Percentiles rank a stretch among this genome's conserved stretches.
These are phyloP conservation scores for Acanthaster planci DNA, from an alignment of 35 echinoderm and acorn worm genomes.

Conservation along the genomic window DNA sequence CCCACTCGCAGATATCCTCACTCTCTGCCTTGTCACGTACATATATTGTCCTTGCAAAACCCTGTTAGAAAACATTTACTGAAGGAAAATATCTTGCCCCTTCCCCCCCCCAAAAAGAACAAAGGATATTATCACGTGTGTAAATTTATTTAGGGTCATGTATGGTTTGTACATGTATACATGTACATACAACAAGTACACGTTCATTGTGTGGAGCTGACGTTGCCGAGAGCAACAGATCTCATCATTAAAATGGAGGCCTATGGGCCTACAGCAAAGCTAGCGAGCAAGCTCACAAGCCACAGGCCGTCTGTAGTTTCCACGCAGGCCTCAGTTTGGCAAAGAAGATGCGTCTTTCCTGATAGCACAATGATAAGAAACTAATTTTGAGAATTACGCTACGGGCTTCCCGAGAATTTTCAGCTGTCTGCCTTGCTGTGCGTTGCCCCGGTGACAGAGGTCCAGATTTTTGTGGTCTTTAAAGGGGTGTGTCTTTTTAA, in stretches of 20 bases:
- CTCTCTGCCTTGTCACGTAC: no score
- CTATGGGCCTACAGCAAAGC: background rate
- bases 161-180: no score
- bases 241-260: conserved; percentile 7
- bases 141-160: no score
- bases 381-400: conserved; percentile 29
- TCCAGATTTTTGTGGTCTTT: background rate
- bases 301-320: background rate
- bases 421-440: conserved; percentile 20
- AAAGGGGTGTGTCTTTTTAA: background rate
- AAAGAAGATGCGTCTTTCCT: conserved; percentile 8
- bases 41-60: no score
- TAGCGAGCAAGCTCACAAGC: no score
- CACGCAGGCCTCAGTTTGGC: background rate
- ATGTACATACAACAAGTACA: no score
- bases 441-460: conserved; percentile 1
- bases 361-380: conserved; percentile 25
- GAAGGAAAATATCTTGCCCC: no score
- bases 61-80: no score
- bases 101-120: no score
- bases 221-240: background rate
- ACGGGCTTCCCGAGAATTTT: conserved; percentile 6
- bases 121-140: no score
- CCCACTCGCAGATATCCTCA: no score
- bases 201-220: no score